A percentile compares a stretch with the other conserved stretches of the same genome.
Conservation (phyloP, 64 coral and sea anemone genomes). For the Anthopleura sola region DNA sequence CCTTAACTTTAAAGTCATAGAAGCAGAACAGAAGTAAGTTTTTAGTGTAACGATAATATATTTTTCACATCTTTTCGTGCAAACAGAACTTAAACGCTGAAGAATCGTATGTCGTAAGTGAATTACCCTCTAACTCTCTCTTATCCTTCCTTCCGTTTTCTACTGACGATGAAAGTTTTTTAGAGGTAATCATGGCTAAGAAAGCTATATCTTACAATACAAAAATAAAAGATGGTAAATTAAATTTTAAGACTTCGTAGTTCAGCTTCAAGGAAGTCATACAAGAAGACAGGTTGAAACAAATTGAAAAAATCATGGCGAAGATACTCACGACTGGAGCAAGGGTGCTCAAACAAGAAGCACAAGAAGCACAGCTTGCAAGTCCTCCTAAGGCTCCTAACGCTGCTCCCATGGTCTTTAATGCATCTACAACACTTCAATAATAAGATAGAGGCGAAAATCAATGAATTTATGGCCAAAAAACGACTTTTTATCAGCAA, state of each 20-base stretch:
- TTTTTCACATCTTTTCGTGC: too few relatives aligned
- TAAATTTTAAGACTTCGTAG: not conserved
- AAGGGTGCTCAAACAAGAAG: conserved; percentile 63
- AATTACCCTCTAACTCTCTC: too few relatives aligned
- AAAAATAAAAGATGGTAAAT: not conserved
- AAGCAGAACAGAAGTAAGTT: too few relatives aligned
- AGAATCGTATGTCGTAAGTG: too few relatives aligned
- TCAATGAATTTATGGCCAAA: not conserved
- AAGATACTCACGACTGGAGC: conserved; percentile 78
- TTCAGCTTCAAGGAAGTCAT: not conserved
- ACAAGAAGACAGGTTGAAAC: not conserved
- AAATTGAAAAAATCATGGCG: conserved; percentile 29
- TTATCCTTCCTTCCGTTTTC: too few relatives aligned
- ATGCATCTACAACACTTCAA: not conserved
- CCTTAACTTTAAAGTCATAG: too few relatives aligned
- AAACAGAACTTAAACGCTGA: too few relatives aligned
- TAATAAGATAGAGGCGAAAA: not conserved
- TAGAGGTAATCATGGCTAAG: too few relatives aligned
- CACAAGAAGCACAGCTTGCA: conserved; percentile 74
- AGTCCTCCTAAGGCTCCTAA: conserved; percentile 66
- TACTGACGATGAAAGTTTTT: too few relatives aligned
- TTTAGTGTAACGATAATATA: too few relatives aligned
- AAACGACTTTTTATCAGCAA: not conserved
- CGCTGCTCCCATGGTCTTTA: conserved; percentile 61
- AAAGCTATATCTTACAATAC: too few relatives aligned